Base-by-base conservation (phyloP, 2,113 vertebrate species). In the Gorsachius goisagi region DNA sequence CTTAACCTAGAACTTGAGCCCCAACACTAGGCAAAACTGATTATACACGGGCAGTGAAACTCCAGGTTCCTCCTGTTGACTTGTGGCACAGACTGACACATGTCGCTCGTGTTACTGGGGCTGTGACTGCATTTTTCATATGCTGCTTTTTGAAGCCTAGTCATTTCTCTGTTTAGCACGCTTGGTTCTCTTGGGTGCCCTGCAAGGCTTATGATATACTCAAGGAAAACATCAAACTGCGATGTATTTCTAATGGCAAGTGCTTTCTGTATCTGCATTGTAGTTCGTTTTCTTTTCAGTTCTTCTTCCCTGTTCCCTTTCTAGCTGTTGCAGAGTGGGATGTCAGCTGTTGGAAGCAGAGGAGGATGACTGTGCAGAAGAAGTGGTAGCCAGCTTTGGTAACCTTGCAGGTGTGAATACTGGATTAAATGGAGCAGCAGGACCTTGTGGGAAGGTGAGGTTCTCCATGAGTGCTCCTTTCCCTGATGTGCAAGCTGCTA, bases 381-480 rank as follows among this genome's bases (percentile, higher is more conserved):
- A 98, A 85, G 95, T 75, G 2, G 47, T 66, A 68, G 77, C 97
- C 84, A 97, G 97, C 87, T 97, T 95, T 67, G 83, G 94, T 50
- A 96, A 97, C 76, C 88, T 97, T 94, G 95, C 91, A 77, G 95
- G 97, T 85, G 87, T 88, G 91, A 97, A 95, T 91, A 85, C 90
- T 66, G 84, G 85, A 58, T 90, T 94, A 69, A 94, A 88, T 52
- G 64, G 76, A 79, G 64, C 89, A 84, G 37, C 80, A 63, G 96
- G 81, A 72, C 71, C 93, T 95, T 41, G 55, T 79, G 96, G 97
- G 97, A 97, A 98, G 99, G 99, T 99, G 97, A 97, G 97, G 63
- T 85, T 77, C 60, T 63, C 17, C 21, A 18, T 12, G 15, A 78
- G 13, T n/a, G 16, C 39, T 85, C 45, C 93, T 90, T 89, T 50